These are phyloP conservation scores for Chrysolina oricalcia DNA, from an alignment of 2,888 invertebrate species.

Conservation along the genomic window DNA sequence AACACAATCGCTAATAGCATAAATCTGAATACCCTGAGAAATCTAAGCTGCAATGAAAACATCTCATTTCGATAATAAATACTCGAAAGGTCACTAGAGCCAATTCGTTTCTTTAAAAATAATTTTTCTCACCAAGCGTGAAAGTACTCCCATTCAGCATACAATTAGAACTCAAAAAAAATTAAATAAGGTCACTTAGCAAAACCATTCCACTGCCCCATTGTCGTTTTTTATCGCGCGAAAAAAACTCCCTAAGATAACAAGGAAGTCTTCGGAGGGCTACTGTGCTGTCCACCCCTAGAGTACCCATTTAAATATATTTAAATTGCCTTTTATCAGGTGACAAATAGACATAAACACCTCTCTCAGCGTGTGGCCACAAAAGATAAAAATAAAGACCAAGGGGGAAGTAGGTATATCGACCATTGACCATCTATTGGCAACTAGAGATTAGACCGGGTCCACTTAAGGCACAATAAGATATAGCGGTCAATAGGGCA, in stretches of 20 bases:
- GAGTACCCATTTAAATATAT: conserved; percentile 50
- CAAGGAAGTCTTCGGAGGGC: conserved; percentile 39
- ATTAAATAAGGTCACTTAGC: conserved; percentile 39
- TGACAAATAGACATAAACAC: conserved; percentile 55
- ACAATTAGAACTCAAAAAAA: conserved; percentile 34
- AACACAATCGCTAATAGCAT: background rate
- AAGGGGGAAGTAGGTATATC: conserved; percentile 44
- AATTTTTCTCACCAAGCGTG: conserved; percentile 49
- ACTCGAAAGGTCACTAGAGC: background rate
- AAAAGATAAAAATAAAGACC: conserved; percentile 42
- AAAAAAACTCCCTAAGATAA: conserved; percentile 42
- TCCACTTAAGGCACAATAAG: conserved; percentile 50
- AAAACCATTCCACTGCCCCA: conserved; percentile 31
- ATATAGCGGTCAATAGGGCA: conserved; percentile 50
- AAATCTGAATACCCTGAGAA: background rate
- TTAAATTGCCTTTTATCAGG: conserved; percentile 52
- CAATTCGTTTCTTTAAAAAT: conserved; percentile 1
- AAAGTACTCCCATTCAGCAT: conserved; percentile 39
- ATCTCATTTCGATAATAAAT: background rate
- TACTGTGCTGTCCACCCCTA: conserved; percentile 44
- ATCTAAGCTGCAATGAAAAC: background rate
- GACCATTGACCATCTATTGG: conserved; percentile 46
- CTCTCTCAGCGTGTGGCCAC: conserved; percentile 54
- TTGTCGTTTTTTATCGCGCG: background rate
- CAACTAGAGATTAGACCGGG: conserved; percentile 43